Percentiles rank a stretch among this genome's conserved stretches.
Conservation (phyloP, 2,113 vertebrate genomes). For the Pongo pygmaeus region DNA sequence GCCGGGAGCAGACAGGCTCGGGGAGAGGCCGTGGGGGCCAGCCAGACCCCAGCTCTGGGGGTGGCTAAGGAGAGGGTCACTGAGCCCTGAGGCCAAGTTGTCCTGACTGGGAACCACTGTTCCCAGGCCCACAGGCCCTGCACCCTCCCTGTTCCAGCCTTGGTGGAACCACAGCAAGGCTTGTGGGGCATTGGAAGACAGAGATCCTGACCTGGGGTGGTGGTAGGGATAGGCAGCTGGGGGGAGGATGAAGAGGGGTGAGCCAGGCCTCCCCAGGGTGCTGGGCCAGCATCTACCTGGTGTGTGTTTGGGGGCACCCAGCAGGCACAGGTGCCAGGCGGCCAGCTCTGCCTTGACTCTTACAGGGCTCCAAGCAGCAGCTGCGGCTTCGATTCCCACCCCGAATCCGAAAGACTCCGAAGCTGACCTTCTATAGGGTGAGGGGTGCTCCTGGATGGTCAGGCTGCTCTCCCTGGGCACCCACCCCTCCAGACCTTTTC, state of each 20-base stretch:
- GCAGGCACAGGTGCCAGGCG: neutral
- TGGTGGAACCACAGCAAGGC: neutral
- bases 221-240: neutral
- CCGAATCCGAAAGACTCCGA: neutral
- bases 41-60: neutral
- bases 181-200: neutral
- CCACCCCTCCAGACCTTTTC: neutral
- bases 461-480: no score
- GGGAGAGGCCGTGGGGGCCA: no score
- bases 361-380: neutral
- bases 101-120: rapidly evolving
- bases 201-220: no score
- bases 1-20: neutral
- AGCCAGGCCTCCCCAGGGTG: neutral
- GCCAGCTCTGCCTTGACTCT: neutral
- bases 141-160: no score
- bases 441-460: neutral
- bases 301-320: neutral
- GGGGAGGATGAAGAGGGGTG: no score
- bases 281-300: neutral
- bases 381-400: rapidly evolving
- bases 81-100: neutral
- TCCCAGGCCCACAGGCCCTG: neutral
- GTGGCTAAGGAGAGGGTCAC: rapidly evolving
- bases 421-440: conserved; percentile 70